Base-by-base conservation (phyloP, 2,113 vertebrate species). In the Chauna torquata region DNA sequence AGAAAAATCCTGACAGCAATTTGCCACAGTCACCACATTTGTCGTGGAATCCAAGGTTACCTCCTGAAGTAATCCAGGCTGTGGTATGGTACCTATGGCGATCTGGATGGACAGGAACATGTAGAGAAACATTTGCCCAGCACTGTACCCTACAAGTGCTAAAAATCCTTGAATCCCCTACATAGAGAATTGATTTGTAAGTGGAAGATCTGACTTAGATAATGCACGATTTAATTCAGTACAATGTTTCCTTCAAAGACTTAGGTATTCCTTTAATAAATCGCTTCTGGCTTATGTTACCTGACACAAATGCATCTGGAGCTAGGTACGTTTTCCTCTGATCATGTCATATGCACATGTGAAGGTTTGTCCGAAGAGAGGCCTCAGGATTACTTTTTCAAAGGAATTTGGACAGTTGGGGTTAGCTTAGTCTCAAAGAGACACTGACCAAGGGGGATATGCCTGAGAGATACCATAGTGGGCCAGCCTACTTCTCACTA, bases 91-190 rank as follows among this genome's bases (percentile, higher is more conserved):
- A 82, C 22, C 17, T 32, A 38, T 4, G 4, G 11, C 1, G 2
- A 38, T 57, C 2, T 42, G 17, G n/a, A 83, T 55, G 65, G 13
- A 61, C 38, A 68, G n/a, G n/a, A 47, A 68, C 1, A 0, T 3
- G 27, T 4, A 49, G 34, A 55, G 45, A 72, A 78, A 5, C 32
- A 59, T 6, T 17, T 42, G 38, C 36, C 27, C 45, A n/a, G 42
- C 45, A 68, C 58, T 61, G 27, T 36, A 44, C 38, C 47, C 61
- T 52, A 25, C 14, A 59, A 47, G 40, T 2, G 12, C n/a, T 55
- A 69, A 36, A 50, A 47, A 50, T 32, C 52, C 0, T 0, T 5
- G 3, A 72, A 74, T 40, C 8, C 10, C 22, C 40, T 45, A 34
- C 11, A 34, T 28, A 78, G 45, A 78, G 27, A 52, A 76, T 40